Evolutionary conservation across 2,888 invertebrate species (phyloP), one percentile per base, ranked within the genome.

Genomic region (Drosophila kuntzei): DNA sequence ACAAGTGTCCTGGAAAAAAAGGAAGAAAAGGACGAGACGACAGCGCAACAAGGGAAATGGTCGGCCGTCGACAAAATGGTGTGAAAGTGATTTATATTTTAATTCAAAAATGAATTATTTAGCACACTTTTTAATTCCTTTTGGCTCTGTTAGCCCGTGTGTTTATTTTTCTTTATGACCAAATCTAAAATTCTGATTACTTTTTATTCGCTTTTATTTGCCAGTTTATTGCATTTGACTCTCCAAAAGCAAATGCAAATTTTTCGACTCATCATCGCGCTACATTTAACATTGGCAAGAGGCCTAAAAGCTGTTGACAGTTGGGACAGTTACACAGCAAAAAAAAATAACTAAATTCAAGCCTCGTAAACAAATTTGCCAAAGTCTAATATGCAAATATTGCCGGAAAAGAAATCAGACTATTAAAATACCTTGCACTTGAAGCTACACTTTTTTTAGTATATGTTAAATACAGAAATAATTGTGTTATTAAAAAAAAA

Each of bases 21-120:
- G 39, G n/a, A 59, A 54, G 49, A 53, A 68, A 73, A 54, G 59
- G 39, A 63, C 64, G 57, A 55, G 8, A 62, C 43, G 65, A 68
- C 47, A 55, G 57, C 44, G 43, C 53, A 18, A 39, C 39, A 47
- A 59, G 37, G 51, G 16, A 12, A 41, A 43, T 71, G 55, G 54
- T 34, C 58, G 67, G 51, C 59, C 57, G 69, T 71, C 75, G 66
- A 83, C 87, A 88, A 86, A 81, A 89, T 87, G 85, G 86, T 87
- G 87, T 81, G 89, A 89, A 89, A 87, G 90, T 90, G 89, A 89
- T 89, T 89, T 90, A 89, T 89, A 89, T 89, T 88, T 87, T 85
- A 90, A 85, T 89, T 90, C 83, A 74, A 79, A 87, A 90, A 89
- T 90, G 88, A 90, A 89, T 89, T 89, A 89, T 89, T 90, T 87